Base-by-base conservation (phyloP, 1,140 invertebrate genomes). In the Formica selysi region DNA sequence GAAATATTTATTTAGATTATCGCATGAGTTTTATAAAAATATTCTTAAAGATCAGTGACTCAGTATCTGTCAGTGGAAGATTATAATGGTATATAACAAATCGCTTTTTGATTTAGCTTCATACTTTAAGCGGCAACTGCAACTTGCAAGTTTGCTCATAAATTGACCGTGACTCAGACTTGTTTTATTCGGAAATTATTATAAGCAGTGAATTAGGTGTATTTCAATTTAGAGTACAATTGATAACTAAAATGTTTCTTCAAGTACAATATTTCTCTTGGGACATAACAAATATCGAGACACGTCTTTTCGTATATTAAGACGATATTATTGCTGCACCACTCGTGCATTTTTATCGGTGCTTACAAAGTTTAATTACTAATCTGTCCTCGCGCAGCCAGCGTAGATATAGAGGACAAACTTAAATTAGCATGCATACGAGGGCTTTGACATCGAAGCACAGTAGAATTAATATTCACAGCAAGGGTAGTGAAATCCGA, bases 381-480 rank as follows among this genome's bases (percentile, higher is more conserved):
- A 61, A n/a, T 38, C 79, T 44, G 36, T 80, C 73, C 22, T 74
- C 26, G 8, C 36, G 2, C 36, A 48, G 62, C 32, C 13, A 16
- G 36, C 64, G 51, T 54, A 22, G 67, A 70, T 44, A 19, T 61
- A 74, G 54, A 36, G 38, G 54, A 19, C 68, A 74, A 83, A 83
- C 79, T 73, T 83, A 83, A 83, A 83, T 83, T 83, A 83, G 54
- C 68, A 74, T 73, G 79, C 79, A 83, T 61, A 83, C 79, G 54
- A 83, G 41, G 79, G 79, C 79, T 83, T 74, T 74, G 79, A 83
- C 68, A 83, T n/a, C 79, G 79, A 70, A 54, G 71, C 38, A 74
- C 79, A 74, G 68, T 83, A 61, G 79, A 83, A 83, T 83, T 83
- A 83, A 83, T 83, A 83, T 83, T 83, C 79, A 73, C 79, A 74